phyloP scores from a whole-genome alignment of 2,888 invertebrate species.

The Athalia circularis region DNA sequence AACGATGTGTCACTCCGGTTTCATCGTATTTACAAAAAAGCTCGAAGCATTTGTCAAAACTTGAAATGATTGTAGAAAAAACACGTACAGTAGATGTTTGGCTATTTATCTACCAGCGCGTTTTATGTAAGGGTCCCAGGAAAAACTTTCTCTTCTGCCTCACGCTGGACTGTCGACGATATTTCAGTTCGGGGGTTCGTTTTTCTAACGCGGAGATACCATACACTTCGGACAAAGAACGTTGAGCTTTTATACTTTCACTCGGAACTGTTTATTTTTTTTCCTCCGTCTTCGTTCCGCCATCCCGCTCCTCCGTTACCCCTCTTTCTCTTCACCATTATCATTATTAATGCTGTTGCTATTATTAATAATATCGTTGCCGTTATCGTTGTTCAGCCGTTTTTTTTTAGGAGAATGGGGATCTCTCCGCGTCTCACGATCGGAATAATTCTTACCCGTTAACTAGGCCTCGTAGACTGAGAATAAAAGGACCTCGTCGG shows the following conservation, averaged over 20 bases:
- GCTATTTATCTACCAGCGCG: slow-evolving; percentile 45
- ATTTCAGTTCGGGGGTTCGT: slow-evolving; percentile 40
- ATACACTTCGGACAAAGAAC: slow-evolving; percentile 38
- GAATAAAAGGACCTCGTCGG: slow-evolving; percentile 33
- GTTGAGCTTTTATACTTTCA: slow-evolving; percentile 32
- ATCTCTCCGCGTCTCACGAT: slow-evolving; percentile 22
- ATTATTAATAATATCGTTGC: not conserved
- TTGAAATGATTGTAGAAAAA: slow-evolving; percentile 46
- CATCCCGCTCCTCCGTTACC: no score
- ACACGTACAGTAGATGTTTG: slow-evolving; percentile 40
- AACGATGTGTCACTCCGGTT: slow-evolving; percentile 60
- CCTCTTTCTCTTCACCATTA: not conserved
- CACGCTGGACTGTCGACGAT: slow-evolving; percentile 14
- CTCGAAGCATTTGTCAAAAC: slow-evolving; percentile 48
- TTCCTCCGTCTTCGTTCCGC: not conserved
- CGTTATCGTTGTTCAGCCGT: not conserved
- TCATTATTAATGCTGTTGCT: not conserved
- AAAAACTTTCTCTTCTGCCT: slow-evolving; percentile 21
- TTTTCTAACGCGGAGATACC: slow-evolving; percentile 31
- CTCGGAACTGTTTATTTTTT: slow-evolving; percentile 10
- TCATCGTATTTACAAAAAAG: slow-evolving; percentile 58
- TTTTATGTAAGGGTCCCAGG: slow-evolving; percentile 16
- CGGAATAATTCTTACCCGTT: slow-evolving; percentile 16
- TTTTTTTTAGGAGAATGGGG: slow-evolving; percentile 20
- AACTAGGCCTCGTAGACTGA: slow-evolving; percentile 7